phyloP scores from a whole-genome alignment of 2,113 vertebrate species.

The Heterotilapia buettikoferi region DNA sequence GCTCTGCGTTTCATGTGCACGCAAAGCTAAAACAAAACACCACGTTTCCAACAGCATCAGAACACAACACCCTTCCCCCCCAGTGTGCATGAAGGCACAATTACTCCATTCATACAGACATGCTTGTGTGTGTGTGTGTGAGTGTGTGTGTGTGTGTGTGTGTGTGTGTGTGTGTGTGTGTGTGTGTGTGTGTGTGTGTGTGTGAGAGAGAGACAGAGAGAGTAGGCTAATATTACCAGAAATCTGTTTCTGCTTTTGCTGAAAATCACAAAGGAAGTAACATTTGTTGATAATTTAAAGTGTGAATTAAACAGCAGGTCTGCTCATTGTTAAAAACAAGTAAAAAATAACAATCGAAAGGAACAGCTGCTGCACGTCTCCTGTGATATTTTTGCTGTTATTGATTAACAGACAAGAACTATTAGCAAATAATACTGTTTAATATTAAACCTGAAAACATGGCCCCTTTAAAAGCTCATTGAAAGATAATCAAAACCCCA shows the following conservation, averaged over 20 bases:
- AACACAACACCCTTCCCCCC: conserved; percentile 11
- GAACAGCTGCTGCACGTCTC: not conserved
- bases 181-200: not conserved
- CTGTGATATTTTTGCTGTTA: not conserved
- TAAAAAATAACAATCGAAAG: not conserved
- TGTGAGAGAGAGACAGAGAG: not conserved
- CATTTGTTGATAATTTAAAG: not conserved
- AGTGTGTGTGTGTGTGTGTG: not conserved
- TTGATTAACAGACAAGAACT: not conserved
- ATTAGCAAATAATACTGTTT: not conserved
- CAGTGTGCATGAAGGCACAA: conserved; percentile 47
- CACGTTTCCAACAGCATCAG: not conserved
- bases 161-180: not conserved
- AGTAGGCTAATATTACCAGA: not conserved
- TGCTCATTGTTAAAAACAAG: not conserved
- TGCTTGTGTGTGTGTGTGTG: not conserved
- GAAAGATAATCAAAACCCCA: not conserved
- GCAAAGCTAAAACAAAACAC: not conserved
- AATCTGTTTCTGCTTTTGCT: not conserved
- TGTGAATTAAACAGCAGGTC: not conserved
- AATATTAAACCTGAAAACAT: not conserved
- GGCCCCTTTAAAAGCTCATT: not conserved
- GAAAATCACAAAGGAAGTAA: not conserved
- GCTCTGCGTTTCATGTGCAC: not conserved
- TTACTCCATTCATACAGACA: conserved; percentile 1